Conservation (phyloP, 1,140 invertebrate species). For the Drosophila chauvacae region DNA sequence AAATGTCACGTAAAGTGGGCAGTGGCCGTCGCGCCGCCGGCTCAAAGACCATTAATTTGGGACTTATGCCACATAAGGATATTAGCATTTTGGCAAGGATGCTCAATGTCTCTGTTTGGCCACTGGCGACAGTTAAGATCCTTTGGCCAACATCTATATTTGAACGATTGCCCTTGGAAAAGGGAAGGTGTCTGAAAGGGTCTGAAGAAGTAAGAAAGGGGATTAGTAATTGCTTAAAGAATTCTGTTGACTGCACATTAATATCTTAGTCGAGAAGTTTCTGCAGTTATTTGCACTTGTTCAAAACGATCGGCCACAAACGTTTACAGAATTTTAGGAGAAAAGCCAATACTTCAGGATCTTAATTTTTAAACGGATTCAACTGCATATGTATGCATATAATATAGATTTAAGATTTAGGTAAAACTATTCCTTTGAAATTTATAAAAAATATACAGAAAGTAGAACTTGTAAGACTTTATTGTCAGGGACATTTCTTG, state of each 20-base stretch:
- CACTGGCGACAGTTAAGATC: conserved; percentile 45
- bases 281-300: not conserved
- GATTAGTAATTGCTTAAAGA: conserved; percentile 14
- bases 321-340: not conserved
- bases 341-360: not conserved
- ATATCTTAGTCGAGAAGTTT: not conserved
- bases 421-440: not conserved
- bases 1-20: conserved; percentile 82
- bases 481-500: not conserved
- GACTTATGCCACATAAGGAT: conserved; percentile 71
- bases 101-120: conserved; percentile 43
- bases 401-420: not conserved
- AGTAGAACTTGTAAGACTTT: not conserved
- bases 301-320: not conserved
- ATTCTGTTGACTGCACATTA: conserved; percentile 6
- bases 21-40: conserved; percentile 43
- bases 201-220: not conserved
- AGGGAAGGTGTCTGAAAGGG: conserved; percentile 1
- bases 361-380: not conserved
- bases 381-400: not conserved
- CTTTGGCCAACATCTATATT: conserved; percentile 53
- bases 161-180: conserved; percentile 27
- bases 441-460: not conserved
- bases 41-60: conserved; percentile 77
- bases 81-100: conserved; percentile 63